These are phyloP conservation scores for Lasioglossum leucozonium DNA, from an alignment of 2,888 invertebrate species.

Conservation along the genomic window DNA sequence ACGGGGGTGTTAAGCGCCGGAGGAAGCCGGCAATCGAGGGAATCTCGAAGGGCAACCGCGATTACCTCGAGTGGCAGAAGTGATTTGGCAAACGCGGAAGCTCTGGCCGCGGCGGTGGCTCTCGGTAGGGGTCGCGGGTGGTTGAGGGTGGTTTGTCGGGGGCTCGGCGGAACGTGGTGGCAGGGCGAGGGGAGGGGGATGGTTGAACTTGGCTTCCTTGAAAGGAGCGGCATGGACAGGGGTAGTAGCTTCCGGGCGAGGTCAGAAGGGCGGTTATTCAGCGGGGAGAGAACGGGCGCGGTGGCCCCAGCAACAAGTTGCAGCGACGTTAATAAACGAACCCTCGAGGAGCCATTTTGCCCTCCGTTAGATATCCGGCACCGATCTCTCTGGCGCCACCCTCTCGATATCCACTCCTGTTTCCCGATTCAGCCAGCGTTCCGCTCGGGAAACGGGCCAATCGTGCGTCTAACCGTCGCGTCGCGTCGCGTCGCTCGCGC, in stretches of 20 bases:
- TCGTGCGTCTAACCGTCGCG: not conserved
- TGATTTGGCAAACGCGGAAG: constrained; percentile 62
- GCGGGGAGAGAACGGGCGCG: constrained; percentile 62
- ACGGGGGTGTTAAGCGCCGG: constrained; percentile 12
- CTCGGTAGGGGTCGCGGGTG: not conserved
- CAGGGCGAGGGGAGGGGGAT: not conserved
- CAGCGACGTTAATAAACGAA: constrained; percentile 81
- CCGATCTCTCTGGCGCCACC: constrained; percentile 11
- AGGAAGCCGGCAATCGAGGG: constrained; percentile 37
- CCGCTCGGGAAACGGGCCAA: constrained; percentile 7
- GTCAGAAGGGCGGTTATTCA: constrained; percentile 71
- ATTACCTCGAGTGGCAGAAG: constrained; percentile 59
- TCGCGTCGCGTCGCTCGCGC: not conserved
- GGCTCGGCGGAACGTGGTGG: not conserved
- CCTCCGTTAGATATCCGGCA: constrained; percentile 50
- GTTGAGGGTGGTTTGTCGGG: not conserved
- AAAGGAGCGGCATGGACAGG: constrained; percentile 57
- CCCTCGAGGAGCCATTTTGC: constrained; percentile 75
- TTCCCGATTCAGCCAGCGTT: constrained; percentile 12
- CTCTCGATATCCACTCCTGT: constrained; percentile 15
- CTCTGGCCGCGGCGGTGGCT: constrained; percentile 30
- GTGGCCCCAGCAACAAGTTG: constrained; percentile 81
- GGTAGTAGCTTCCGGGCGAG: constrained; percentile 59
- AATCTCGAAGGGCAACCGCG: constrained; percentile 54
- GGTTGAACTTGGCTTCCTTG: constrained; percentile 56